A percentile compares a stretch with the other conserved stretches of the same genome.
Evolutionary conservation across 2,797 vertebrate genomes (phyloP).

Genomic region (Acrossocheilus wenchowensis): DNA sequence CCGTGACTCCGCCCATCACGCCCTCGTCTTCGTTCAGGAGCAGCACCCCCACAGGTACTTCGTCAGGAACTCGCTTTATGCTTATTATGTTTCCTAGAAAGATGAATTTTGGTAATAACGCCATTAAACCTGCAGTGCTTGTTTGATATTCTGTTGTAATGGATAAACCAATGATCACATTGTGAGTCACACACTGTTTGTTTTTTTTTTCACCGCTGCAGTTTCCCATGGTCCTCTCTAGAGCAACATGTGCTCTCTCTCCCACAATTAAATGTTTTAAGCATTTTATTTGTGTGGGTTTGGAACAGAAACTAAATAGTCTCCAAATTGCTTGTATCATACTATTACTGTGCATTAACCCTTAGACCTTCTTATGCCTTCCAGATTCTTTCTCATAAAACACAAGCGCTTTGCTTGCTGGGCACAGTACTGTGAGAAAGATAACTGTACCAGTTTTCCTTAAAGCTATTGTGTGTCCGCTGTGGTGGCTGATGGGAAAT

Average conservation of each 20-base stretch:
- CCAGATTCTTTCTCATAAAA: slow-evolving; percentile 70
- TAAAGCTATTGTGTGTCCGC: neutral
- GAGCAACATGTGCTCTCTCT: slow-evolving; percentile 44
- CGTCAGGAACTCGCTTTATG: too few species aligned
- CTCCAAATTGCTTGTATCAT: slow-evolving; percentile 58
- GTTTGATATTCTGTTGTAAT: neutral
- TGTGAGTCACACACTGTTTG: neutral
- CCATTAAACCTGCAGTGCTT: neutral
- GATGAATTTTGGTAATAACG: neutral
- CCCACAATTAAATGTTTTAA: slow-evolving; percentile 49
- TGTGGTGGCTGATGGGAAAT: slow-evolving; percentile 18
- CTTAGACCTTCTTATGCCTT: slow-evolving; percentile 59
- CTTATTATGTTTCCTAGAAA: neutral
- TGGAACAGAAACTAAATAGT: slow-evolving; percentile 34
- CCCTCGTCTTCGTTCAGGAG: slow-evolving; percentile 97
- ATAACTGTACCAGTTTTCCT: neutral
- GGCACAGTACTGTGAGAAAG: slow-evolving; percentile 30
- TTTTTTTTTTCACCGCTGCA: slow-evolving; percentile 8
- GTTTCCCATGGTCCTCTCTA: slow-evolving; percentile 46
- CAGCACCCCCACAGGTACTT: slow-evolving; percentile 92
- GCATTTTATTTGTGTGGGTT: slow-evolving; percentile 63
- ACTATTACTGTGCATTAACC: slow-evolving; percentile 60
- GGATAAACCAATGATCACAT: slow-evolving; percentile 21
- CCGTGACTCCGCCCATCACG: slow-evolving; percentile 96
- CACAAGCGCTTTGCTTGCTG: slow-evolving; percentile 14